Percentiles rank a stretch among this genome's conserved stretches.
Evolutionary conservation across 2,113 vertebrate species (phyloP).

Genomic region (Brachypteracias leptosomus): DNA sequence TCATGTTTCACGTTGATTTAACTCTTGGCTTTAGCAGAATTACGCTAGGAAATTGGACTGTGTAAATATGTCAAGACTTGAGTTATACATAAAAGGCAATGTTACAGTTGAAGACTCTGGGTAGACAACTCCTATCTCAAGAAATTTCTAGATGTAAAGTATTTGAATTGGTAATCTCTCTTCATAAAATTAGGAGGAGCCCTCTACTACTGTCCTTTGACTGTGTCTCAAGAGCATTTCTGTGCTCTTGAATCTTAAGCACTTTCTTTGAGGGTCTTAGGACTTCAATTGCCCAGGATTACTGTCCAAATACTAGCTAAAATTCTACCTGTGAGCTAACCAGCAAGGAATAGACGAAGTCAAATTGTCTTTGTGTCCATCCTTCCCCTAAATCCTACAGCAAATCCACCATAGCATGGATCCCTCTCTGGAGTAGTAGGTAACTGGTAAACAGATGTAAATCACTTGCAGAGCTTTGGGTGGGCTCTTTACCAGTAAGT

Average conservation of each 20-base stretch:
- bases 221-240: background rate
- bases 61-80: background rate
- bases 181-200: background rate
- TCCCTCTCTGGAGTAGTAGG: background rate
- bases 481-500: background rate
- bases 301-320: background rate
- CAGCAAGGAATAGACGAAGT: background rate
- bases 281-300: background rate
- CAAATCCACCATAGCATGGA: background rate
- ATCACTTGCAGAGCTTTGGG: background rate
- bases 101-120: background rate
- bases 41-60: background rate
- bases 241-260: background rate
- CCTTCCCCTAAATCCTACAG: background rate
- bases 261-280: background rate
- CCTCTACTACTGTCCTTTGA: background rate
- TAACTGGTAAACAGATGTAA: accelerated
- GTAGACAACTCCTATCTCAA: background rate
- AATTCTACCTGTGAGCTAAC: background rate
- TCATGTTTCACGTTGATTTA: background rate
- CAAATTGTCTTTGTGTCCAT: background rate
- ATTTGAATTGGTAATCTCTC: background rate
- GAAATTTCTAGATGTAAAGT: background rate
- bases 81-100: background rate
- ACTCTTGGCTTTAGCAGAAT: background rate